Percentiles rank a stretch among this genome's conserved stretches.
phyloP scores from a whole-genome alignment of 2,888 invertebrate species.

The Athrips mouffetella region DNA sequence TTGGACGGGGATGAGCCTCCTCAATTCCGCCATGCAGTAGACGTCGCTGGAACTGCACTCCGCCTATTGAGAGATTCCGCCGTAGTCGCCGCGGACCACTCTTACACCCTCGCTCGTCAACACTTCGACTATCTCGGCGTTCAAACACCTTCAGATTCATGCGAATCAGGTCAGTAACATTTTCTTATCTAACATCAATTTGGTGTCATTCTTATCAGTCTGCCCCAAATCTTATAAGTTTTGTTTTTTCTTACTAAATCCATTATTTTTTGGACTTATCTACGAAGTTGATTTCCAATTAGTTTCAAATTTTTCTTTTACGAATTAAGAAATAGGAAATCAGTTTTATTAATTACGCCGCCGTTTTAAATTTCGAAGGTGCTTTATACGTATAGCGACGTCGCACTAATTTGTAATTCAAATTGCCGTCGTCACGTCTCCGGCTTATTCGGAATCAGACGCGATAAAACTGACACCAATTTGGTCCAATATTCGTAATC shows the following conservation, averaged over 20 bases:
- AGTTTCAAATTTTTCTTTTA: slow-evolving; percentile 8
- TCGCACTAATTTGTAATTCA: slow-evolving; percentile 41
- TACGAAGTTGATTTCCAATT: too few species aligned
- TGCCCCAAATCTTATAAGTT: slow-evolving; percentile 14
- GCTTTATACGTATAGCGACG: slow-evolving; percentile 33
- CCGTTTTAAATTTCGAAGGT: slow-evolving; percentile 24
- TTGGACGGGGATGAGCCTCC: slow-evolving; percentile 67
- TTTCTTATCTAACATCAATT: slow-evolving; percentile 7
- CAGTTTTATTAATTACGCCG: slow-evolving; percentile 4
- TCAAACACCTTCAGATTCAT: slow-evolving; percentile 94
- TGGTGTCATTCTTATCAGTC: slow-evolving; percentile 6
- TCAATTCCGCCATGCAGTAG: slow-evolving; percentile 68
- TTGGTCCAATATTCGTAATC: slow-evolving; percentile 17
- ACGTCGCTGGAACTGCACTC: slow-evolving; percentile 66
- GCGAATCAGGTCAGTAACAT: slow-evolving; percentile 80
- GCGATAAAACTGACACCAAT: slow-evolving; percentile 28
- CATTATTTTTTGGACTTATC: too few species aligned
- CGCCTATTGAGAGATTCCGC: slow-evolving; percentile 64
- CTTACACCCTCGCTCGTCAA: slow-evolving; percentile 81
- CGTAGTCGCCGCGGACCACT: slow-evolving; percentile 81
- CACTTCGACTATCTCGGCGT: slow-evolving; percentile 85
- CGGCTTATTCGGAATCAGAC: slow-evolving; percentile 36
- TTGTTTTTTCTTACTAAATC: slow-evolving; percentile 9
- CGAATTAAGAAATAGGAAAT: neutral
- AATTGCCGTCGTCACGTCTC: slow-evolving; percentile 38